phyloP scores from a whole-genome alignment of 1,140 invertebrate genomes.

The Philopotamus ludificatus region DNA sequence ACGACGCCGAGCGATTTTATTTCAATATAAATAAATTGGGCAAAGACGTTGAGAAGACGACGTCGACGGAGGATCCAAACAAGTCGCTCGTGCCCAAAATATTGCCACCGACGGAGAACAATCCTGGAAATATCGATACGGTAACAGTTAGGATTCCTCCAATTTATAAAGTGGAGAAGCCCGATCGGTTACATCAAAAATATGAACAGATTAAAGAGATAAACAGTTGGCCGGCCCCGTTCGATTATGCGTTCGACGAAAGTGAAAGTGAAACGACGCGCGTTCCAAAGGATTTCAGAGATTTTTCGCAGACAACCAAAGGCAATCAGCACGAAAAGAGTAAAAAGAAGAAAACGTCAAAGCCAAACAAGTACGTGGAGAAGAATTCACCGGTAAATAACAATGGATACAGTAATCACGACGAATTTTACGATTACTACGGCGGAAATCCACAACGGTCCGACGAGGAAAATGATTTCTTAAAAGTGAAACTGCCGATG shows the following conservation, averaged over 20 bases:
- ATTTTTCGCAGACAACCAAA: slow-evolving; percentile 16
- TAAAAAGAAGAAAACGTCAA: neutral
- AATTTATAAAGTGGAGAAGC: slow-evolving; percentile 52
- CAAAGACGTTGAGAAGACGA: slow-evolving; percentile 47
- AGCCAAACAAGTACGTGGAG: slow-evolving; percentile 33
- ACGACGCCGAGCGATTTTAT: slow-evolving; percentile 38
- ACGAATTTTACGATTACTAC: slow-evolving; percentile 34
- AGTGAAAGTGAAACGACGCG: slow-evolving; percentile 10
- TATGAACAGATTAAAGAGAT: slow-evolving; percentile 27
- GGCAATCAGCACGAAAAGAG: slow-evolving; percentile 1
- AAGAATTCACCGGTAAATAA: too few species aligned
- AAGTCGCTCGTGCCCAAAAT: slow-evolving; percentile 49
- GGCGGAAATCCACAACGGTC: slow-evolving; percentile 27
- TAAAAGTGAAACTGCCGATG: slow-evolving; percentile 16
- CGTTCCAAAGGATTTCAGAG: slow-evolving; percentile 7
- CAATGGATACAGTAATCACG: slow-evolving; percentile 34
- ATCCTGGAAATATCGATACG: slow-evolving; percentile 54
- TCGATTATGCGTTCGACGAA: slow-evolving; percentile 33
- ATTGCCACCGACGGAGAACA: slow-evolving; percentile 52
- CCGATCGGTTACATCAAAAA: slow-evolving; percentile 43
- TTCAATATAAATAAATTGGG: slow-evolving; percentile 38
- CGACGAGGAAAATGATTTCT: slow-evolving; percentile 28
- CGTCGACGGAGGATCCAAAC: slow-evolving; percentile 51
- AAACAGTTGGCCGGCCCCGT: slow-evolving; percentile 28
- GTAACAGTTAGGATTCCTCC: slow-evolving; percentile 54